Percentiles rank a stretch among this genome's conserved stretches.
Evolutionary conservation across 2,888 invertebrate genomes (phyloP).

Genomic region (Aromia moschata): DNA sequence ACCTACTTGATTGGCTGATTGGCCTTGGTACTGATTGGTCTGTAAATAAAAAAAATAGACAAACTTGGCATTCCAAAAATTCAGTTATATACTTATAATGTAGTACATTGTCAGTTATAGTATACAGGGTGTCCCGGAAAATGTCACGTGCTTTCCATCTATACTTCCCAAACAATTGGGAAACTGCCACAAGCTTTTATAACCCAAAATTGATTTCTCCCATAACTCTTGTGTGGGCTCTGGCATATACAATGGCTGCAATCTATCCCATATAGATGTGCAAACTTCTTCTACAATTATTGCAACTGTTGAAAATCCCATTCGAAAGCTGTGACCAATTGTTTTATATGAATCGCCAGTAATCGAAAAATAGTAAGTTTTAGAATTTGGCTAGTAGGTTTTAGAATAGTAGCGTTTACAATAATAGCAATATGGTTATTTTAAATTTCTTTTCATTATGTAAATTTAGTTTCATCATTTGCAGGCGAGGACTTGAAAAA

Average conservation of each 20-base stretch:
- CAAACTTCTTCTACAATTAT: constrained; percentile 53
- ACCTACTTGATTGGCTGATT: no score
- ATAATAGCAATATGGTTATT: neutral
- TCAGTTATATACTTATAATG: no score
- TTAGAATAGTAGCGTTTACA: no score
- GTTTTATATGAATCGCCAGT: constrained; percentile 31
- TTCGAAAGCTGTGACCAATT: constrained; percentile 30
- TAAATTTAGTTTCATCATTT: neutral
- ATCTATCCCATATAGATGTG: constrained; percentile 45
- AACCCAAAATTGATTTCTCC: constrained; percentile 42
- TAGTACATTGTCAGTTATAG: no score
- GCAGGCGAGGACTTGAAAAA: constrained; percentile 15
- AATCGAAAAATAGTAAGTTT: no score
- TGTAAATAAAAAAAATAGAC: no score
- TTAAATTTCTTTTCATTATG: neutral
- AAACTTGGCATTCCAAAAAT: no score
- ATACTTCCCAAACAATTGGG: constrained; percentile 46
- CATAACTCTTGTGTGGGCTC: constrained; percentile 40
- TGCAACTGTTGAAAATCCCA: constrained; percentile 50
- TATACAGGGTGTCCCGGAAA: no score
- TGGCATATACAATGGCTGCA: constrained; percentile 38
- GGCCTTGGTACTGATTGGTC: no score
- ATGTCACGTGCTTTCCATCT: constrained; percentile 49
- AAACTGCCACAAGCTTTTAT: constrained; percentile 46
- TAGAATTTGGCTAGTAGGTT: no score